phyloP scores from a whole-genome alignment of 2,797 vertebrate genomes.

The Anabacerthia variegaticeps region DNA sequence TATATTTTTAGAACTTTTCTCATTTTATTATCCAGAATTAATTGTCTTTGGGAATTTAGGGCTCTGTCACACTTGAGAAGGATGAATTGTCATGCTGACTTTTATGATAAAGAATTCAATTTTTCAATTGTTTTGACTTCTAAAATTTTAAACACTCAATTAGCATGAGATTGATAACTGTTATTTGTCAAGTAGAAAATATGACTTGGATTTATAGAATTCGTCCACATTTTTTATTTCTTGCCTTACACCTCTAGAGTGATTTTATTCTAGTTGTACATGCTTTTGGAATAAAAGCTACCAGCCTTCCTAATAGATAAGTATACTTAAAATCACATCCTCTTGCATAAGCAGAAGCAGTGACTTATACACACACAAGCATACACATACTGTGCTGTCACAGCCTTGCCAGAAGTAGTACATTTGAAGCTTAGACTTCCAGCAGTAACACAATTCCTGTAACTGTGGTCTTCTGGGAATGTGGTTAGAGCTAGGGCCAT shows the following conservation, averaged over 20 bases:
- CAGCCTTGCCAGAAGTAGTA: not conserved
- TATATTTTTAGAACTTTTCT: constrained; percentile 33
- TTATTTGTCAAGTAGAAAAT: constrained; percentile 69
- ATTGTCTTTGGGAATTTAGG: constrained; percentile 33
- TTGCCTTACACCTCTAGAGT: not conserved
- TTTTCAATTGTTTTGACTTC: constrained; percentile 72
- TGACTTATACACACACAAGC: not conserved
- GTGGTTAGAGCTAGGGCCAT: not conserved
- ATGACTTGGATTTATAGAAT: constrained; percentile 63
- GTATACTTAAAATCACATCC: not conserved
- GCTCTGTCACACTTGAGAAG: constrained; percentile 20
- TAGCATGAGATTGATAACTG: constrained; percentile 61
- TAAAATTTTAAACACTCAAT: constrained; percentile 69
- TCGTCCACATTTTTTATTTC: constrained; percentile 47
- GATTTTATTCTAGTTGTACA: constrained; percentile 34
- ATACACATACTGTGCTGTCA: not conserved
- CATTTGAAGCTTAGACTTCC: not conserved
- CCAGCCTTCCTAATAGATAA: not conserved
- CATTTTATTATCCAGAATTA: constrained; percentile 57
- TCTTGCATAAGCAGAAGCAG: not conserved
- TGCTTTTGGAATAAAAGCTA: constrained; percentile 31
- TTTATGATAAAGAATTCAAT: constrained; percentile 61
- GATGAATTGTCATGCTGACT: constrained; percentile 26
- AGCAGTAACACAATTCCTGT: not conserved
- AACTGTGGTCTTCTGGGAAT: not conserved